Base-by-base conservation (phyloP, 2,113 vertebrate species). In the Sceloporus undulatus region DNA sequence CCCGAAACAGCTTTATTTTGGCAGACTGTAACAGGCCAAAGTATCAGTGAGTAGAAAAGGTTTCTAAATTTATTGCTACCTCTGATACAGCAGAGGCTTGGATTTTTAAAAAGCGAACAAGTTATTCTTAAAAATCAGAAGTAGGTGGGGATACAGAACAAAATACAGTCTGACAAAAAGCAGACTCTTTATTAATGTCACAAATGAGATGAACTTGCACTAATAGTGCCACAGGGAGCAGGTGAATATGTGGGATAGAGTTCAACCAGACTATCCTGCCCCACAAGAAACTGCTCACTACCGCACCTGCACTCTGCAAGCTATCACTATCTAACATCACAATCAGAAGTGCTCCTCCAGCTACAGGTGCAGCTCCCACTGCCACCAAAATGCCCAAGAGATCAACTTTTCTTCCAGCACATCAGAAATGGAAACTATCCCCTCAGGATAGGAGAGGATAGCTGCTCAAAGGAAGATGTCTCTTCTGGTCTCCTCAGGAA, bases 401-500 rank as follows among this genome's bases (percentile, higher is more conserved):
- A 56, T 65, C 14, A 40, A 54, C 9, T 88, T 40, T 88, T 83
- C 78, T 81, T 87, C 68, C 70, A 87, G 68, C 54, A 74, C 62
- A 10, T 40, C 54, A 62, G 52, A 56, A 21, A 5, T 9, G 5
- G 68, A 21, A 73, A 80, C 27, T 21, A 34, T 27, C 13, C 40
- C 27, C 54, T 66, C 10, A 34, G 23, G 29, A 27, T 18, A 56
- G 14, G 7, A 14, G 9, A 79, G 40, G 52, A 10, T 16, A 48
- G 40, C n/a, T 14, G 25, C 13, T 56, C 86, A 89, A 38, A 77
- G 71, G 56, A 66, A 9, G 23, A 82, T 23, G 27, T 90, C 84
- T 6, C 62, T 48, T 86, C 73, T 42, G 62, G 89, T 48, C 66
- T 84, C 91, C 54, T 96, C 96, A 0, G 97, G 96, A 19, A 96